Evolutionary conservation across 2,113 vertebrate species (phyloP).

Genomic region (Syrrhaptes paradoxus): DNA sequence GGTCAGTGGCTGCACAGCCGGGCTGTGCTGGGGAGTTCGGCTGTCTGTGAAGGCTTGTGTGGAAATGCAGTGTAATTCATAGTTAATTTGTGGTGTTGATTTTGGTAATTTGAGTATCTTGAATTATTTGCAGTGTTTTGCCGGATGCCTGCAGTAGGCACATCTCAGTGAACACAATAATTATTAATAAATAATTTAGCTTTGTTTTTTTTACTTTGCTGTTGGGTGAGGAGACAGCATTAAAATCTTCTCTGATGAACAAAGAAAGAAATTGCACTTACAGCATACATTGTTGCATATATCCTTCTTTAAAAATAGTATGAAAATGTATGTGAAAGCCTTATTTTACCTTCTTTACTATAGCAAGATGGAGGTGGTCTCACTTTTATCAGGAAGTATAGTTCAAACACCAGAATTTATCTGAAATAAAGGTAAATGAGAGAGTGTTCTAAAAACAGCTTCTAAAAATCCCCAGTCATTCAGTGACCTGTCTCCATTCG

Average conservation of each 20-base stretch:
- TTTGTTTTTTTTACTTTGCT: not conserved
- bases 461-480: not conserved
- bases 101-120: constrained; percentile 10
- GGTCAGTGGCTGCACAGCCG: rapidly evolving
- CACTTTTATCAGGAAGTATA: not conserved
- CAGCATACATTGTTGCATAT: not conserved
- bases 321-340: not conserved
- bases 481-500: not conserved
- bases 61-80: not conserved
- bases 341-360: not conserved
- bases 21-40: not conserved
- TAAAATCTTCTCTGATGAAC: not conserved
- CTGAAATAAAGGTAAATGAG: not conserved
- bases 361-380: not conserved
- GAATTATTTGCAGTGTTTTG: constrained; percentile 13
- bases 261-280: not conserved
- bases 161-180: not conserved
- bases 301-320: not conserved
- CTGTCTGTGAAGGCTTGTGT: not conserved
- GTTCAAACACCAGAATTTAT: not conserved
- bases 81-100: constrained; percentile 4
- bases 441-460: not conserved
- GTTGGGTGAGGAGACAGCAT: not conserved
- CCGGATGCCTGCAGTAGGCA: constrained; percentile 5
- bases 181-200: constrained; percentile 16